Percentiles rank a stretch among this genome's conserved stretches.
These are phyloP conservation scores for Acipenser transmontanus DNA, from an alignment of 2,797 vertebrate genomes.

Conservation along the genomic window DNA sequence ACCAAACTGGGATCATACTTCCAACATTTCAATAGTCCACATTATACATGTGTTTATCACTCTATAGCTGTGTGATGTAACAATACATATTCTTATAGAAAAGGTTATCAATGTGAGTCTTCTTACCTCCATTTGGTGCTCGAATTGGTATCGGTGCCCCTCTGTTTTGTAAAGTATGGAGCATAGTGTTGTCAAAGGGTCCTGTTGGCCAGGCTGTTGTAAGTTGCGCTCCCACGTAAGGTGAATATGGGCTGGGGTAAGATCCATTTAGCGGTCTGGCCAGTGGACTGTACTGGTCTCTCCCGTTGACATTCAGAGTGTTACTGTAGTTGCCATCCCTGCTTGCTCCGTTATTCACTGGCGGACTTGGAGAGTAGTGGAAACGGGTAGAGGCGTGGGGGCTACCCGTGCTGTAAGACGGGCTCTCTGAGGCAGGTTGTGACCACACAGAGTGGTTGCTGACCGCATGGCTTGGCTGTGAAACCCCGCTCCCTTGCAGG, in stretches of 20 bases:
- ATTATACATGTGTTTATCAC: too few relatives aligned
- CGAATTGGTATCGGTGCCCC: conserved; percentile 73
- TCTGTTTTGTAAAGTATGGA: conserved; percentile 85
- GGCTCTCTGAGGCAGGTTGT: conserved; percentile 81
- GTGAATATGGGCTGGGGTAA: conserved; percentile 79
- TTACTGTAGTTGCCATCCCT: conserved; percentile 72
- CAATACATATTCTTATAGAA: too few relatives aligned
- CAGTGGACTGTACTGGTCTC: conserved; percentile 80
- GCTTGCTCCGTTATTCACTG: conserved; percentile 76
- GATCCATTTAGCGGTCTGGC: conserved; percentile 77
- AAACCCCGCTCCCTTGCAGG: conserved; percentile 70
- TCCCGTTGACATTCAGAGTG: conserved; percentile 65
- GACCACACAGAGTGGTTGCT: conserved; percentile 82
- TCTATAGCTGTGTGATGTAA: too few relatives aligned
- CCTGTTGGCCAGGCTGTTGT: conserved; percentile 79
- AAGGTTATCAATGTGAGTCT: too few relatives aligned
- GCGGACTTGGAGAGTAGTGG: conserved; percentile 85
- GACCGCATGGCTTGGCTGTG: conserved; percentile 74
- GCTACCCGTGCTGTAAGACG: conserved; percentile 75
- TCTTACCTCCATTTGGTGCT: conserved; percentile 81
- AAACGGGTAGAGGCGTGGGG: conserved; percentile 82
- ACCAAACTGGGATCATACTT: too few relatives aligned
- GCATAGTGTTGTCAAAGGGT: conserved; percentile 88
- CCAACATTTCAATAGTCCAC: too few relatives aligned
- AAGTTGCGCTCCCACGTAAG: conserved; percentile 80